Conservation (phyloP, 1,140 invertebrate genomes). For the Meloidogyne hapla region DNA sequence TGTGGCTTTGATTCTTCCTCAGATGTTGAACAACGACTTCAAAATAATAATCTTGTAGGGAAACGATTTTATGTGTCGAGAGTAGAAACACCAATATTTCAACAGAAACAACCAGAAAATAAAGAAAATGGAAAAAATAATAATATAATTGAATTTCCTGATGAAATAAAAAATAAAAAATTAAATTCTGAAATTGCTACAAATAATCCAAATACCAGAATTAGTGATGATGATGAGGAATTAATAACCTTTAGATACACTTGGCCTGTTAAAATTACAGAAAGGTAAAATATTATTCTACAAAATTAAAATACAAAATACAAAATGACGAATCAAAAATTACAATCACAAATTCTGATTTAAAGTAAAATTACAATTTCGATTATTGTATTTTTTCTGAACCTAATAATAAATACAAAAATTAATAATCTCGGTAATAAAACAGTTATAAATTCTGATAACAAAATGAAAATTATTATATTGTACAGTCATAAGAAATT, state of each 20-base stretch:
- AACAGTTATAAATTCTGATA: no score
- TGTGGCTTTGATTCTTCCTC: not conserved
- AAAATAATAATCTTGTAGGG: not conserved
- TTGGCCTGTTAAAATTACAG: constrained; percentile 36
- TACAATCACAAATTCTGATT: no score
- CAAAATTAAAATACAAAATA: no score
- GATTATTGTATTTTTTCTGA: no score
- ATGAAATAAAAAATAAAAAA: not conserved
- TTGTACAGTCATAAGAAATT: no score
- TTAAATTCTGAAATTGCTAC: not conserved
- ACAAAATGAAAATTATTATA: no score
- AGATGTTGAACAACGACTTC: not conserved
- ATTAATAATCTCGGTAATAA: no score
- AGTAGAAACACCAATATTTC: not conserved
- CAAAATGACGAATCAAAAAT: no score
- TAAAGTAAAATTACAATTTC: no score
- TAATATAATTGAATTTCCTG: not conserved
- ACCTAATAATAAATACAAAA: no score
- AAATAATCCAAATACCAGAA: not conserved
- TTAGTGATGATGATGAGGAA: constrained; percentile 17
- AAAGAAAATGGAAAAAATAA: not conserved
- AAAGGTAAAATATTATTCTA: constrained; percentile 31
- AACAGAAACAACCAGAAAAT: not conserved
- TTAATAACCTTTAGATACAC: constrained; percentile 37
- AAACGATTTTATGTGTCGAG: not conserved